phyloP scores from a whole-genome alignment of 2,113 vertebrate genomes.

The Diadophis punctatus region DNA sequence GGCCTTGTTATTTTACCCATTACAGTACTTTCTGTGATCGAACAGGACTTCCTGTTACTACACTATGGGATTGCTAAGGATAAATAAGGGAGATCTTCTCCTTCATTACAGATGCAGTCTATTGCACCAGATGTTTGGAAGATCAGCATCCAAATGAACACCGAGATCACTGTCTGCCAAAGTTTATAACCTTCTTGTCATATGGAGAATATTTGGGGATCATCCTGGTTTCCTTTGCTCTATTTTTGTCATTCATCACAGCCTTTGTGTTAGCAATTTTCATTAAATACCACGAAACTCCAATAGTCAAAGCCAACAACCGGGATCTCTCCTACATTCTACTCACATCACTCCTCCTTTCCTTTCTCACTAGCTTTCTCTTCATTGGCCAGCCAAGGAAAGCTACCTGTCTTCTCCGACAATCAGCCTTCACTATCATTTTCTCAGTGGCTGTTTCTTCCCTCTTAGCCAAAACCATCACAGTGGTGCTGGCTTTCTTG shows the following conservation, averaged over 20 bases:
- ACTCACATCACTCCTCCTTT: not conserved
- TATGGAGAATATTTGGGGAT: not conserved
- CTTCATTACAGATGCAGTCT: not conserved
- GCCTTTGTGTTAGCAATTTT: not conserved
- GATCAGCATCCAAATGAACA: not conserved
- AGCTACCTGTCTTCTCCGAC: not conserved
- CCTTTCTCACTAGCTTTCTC: not conserved
- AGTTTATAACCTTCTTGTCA: not conserved
- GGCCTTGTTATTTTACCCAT: not conserved
- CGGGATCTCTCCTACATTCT: not conserved
- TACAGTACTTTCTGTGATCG: too few relatives aligned
- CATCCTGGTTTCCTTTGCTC: not conserved
- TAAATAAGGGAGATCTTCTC: not conserved
- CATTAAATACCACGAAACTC: not conserved
- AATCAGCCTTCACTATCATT: not conserved
- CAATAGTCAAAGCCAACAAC: not conserved
- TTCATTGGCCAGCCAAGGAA: not conserved
- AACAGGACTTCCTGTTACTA: not conserved
- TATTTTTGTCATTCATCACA: not conserved
- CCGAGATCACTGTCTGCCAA: not conserved
- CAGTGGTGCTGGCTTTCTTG: not conserved
- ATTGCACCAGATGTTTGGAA: not conserved
- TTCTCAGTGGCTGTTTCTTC: not conserved
- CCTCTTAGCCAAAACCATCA: not conserved
- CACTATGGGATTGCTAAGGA: not conserved